These are phyloP conservation scores for Morpho achilles DNA, from an alignment of 2,888 invertebrate species.

Conservation along the genomic window DNA sequence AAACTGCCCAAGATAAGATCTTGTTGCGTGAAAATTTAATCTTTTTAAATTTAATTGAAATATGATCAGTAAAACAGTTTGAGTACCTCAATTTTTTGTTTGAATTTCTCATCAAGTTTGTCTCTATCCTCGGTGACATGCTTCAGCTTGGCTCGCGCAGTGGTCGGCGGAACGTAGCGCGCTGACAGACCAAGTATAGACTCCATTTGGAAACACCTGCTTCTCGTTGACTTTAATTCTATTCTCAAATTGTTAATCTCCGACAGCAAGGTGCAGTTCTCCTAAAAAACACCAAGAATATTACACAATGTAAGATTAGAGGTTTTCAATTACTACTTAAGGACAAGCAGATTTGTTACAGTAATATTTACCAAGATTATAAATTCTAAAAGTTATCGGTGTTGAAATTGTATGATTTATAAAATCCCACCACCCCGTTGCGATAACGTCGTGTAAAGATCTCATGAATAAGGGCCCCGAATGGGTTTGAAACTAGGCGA, in stretches of 20 bases:
- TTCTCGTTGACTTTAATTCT: conserved; percentile 82
- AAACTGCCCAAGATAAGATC: too few species aligned
- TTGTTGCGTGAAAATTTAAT: too few species aligned
- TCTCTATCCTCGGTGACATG: conserved; percentile 81
- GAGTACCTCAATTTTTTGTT: conserved; percentile 60
- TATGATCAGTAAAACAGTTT: too few species aligned
- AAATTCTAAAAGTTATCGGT: too few species aligned
- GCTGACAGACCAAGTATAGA: conserved; percentile 82
- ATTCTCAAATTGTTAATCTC: conserved; percentile 88
- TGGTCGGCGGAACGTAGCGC: conserved; percentile 76
- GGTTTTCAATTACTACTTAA: not conserved
- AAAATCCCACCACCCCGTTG: too few species aligned
- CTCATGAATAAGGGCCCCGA: too few species aligned
- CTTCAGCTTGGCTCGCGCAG: conserved; percentile 82
- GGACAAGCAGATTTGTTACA: not conserved
- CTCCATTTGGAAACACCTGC: conserved; percentile 85
- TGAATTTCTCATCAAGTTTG: conserved; percentile 78
- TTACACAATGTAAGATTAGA: not conserved
- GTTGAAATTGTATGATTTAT: too few species aligned
- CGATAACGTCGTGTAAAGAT: too few species aligned
- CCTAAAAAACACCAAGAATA: conserved; percentile 50
- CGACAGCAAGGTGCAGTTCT: conserved; percentile 86
- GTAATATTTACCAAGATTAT: too few species aligned
- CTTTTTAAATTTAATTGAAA: too few species aligned
- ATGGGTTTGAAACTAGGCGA: too few species aligned